These are phyloP conservation scores for Acropora tenuis DNA, from an alignment of 64 coral and sea anemone species.

Conservation along the genomic window DNA sequence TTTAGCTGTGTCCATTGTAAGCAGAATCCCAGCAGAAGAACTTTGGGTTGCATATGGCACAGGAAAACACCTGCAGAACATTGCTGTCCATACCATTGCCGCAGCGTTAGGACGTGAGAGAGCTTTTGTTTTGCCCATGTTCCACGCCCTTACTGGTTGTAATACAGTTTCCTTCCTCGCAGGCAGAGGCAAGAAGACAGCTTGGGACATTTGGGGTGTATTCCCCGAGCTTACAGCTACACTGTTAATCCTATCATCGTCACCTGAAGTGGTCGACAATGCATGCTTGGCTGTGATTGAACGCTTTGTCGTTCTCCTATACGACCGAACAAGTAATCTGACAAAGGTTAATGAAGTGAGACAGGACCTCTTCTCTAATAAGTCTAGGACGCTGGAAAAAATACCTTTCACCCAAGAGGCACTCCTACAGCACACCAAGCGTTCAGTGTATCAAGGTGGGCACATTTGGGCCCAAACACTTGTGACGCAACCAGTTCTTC, in stretches of 20 bases:
- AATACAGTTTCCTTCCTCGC: not conserved
- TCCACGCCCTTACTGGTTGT: not conserved
- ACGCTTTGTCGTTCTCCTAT: not conserved
- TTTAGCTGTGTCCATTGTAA: not conserved
- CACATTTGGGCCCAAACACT: no score
- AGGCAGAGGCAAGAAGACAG: not conserved
- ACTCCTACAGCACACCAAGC: no score
- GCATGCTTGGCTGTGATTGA: not conserved
- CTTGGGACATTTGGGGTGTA: no score
- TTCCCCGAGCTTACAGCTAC: no score
- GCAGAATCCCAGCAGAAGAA: conserved; percentile 10
- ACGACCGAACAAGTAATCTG: not conserved
- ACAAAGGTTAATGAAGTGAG: no score
- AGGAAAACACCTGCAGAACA: conserved; percentile 3
- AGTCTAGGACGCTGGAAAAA: no score
- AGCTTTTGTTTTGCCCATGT: no score
- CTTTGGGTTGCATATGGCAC: conserved; percentile 13
- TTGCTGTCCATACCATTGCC: conserved; percentile 19
- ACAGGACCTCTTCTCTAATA: no score
- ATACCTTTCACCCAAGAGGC: not conserved
- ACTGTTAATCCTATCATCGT: not conserved
- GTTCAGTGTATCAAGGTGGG: no score
- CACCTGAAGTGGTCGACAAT: not conserved
- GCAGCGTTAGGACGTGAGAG: not conserved
- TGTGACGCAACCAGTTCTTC: no score